Conservation (phyloP, 2,113 vertebrate genomes). For the Micromys minutus region DNA sequence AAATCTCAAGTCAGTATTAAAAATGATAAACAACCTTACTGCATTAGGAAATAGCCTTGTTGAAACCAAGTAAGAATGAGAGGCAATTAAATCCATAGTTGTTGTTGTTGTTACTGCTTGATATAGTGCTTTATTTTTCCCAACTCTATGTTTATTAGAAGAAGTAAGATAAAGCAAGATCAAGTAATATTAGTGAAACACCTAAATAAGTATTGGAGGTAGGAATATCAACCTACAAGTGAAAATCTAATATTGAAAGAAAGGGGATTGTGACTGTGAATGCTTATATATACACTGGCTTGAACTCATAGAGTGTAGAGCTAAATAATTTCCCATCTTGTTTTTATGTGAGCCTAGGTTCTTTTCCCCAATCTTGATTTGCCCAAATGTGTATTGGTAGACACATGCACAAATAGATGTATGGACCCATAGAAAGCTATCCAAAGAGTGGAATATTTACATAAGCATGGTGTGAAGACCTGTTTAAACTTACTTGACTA, state of each 20-base stretch:
- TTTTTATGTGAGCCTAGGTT: neutral
- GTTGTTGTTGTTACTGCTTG: constrained; percentile 9
- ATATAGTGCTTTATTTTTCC: constrained; percentile 48
- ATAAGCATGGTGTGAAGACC: neutral
- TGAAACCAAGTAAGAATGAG: constrained; percentile 38
- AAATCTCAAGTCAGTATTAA: constrained; percentile 68
- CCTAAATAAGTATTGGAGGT: neutral
- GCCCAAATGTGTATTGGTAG: neutral
- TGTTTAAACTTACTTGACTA: neutral
- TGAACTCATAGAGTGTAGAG: neutral
- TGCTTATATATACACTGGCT: neutral
- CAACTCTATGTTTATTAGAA: constrained; percentile 1
- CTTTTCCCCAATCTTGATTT: neutral
- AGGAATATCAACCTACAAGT: constrained; percentile 21
- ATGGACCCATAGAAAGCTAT: neutral
- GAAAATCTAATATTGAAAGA: neutral
- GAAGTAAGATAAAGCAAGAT: constrained; percentile 50
- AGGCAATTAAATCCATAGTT: constrained; percentile 51
- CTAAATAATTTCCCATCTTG: neutral
- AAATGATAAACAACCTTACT: constrained; percentile 67
- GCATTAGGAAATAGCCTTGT: constrained; percentile 58
- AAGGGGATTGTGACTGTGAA: neutral
- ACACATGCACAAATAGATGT: neutral
- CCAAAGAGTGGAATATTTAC: neutral
- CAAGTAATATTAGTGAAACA: constrained; percentile 44